Evolutionary conservation across 1,140 invertebrate species (phyloP), one percentile per base, ranked within the genome.

Genomic region (Adoxophyes honmai): DNA sequence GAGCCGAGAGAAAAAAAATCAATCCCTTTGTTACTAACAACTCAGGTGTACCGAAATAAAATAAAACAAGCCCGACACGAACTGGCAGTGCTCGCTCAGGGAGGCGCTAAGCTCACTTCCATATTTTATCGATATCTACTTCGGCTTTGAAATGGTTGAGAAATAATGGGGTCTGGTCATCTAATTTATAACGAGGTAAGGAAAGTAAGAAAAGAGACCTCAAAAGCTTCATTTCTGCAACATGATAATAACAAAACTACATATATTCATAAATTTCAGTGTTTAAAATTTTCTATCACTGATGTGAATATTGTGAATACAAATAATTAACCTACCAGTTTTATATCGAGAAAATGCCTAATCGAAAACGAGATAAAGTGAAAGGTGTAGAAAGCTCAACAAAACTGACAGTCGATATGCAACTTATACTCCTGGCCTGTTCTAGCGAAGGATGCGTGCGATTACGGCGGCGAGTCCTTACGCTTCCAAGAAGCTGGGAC

Each of bases 21-120:
- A 80, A 86, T 81, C 68, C 75, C 82, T 83, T 86, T 86, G 82
- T 86, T 81, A 81, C 75, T 81, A 81, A 80, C 77, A 86, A 81
- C 78, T 83, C 74, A 83, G 78, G 77, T 81, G 82, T 82, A 81
- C 78, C 62, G 65, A 81, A 81, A 78, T 66, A 73, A 80, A 78
- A 81, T 78, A 77, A 81, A 84, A 81, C 66, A 62, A 78, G 42
- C 64, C 59, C 52, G 71, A 73, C 70, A 72, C 67, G 68, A 70
- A 68, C 72, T 73, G 78, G 70, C 73, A 69, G 63, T 68, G 62
- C 51, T 57, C 68, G 62, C 51, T 57, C 68, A 70, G 62, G 62
- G 70, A 73, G 70, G 75, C 73, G 73, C 71, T 65, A 68, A 68
- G 57, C 57, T 52, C 39, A 59, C 66, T 48, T 60, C 57, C 58